phyloP scores from a whole-genome alignment of 2,797 vertebrate species.

The Cheirogaleus major region DNA sequence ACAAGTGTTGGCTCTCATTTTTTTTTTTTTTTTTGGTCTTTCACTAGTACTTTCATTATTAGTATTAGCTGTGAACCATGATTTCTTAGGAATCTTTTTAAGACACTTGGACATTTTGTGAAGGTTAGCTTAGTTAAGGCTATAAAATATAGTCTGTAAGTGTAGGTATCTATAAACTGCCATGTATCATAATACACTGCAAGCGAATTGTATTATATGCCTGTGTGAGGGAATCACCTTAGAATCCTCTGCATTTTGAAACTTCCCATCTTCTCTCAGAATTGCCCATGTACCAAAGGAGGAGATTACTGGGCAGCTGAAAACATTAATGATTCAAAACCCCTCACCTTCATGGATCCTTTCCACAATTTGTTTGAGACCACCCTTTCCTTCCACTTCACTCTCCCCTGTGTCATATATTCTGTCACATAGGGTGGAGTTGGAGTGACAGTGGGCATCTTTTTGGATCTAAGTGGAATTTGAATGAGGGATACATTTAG shows the following conservation, averaged over 20 bases:
- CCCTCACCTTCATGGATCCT: not conserved
- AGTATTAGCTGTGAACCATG: not conserved
- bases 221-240: not conserved
- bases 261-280: not conserved
- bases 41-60: not conserved
- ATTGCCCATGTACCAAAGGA: not conserved
- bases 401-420: not conserved
- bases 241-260: not conserved
- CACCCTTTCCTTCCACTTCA: not conserved
- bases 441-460: not conserved
- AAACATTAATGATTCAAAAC: slow-evolving; percentile 1
- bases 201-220: not conserved
- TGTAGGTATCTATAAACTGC: not conserved
- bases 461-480: not conserved
- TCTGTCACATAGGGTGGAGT: not conserved
- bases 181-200: not conserved
- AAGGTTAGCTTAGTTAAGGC: not conserved
- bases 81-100: slow-evolving; percentile 2
- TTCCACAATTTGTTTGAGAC: not conserved
- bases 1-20: not conserved
- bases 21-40: not conserved
- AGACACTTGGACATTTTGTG: not conserved
- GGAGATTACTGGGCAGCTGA: not conserved
- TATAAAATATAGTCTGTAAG: not conserved
- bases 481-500: not conserved